A percentile compares a stretch with the other conserved stretches of the same genome.
Conservation (phyloP, 1,140 invertebrate species). For the Bombus turneri region DNA sequence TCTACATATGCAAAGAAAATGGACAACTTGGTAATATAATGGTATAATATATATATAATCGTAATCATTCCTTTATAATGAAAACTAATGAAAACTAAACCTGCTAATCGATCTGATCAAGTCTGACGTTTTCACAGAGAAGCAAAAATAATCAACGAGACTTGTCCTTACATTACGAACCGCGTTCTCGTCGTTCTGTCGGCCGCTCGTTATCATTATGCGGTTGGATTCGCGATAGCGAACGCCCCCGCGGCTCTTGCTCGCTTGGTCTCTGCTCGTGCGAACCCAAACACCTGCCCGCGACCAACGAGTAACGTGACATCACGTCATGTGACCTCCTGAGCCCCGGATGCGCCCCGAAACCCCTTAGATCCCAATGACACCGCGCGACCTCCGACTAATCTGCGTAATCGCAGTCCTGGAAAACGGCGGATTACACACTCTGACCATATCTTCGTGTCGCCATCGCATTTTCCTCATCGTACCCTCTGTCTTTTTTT, state of each 20-base stretch:
- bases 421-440: slow-evolving; percentile 35
- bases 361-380: slow-evolving; percentile 25
- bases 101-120: neutral
- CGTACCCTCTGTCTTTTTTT: neutral
- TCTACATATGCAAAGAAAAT: too few relatives aligned
- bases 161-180: slow-evolving; percentile 35
- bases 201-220: slow-evolving; percentile 64
- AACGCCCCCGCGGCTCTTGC: slow-evolving; percentile 38
- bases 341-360: slow-evolving; percentile 21
- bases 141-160: slow-evolving; percentile 20
- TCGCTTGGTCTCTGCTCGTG: slow-evolving; percentile 57
- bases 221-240: slow-evolving; percentile 65
- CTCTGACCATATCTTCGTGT: neutral
- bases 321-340: slow-evolving; percentile 71
- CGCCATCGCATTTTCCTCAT: neutral
- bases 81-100: neutral
- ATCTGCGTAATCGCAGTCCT: slow-evolving; percentile 66
- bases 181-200: slow-evolving; percentile 39
- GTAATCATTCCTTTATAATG: neutral
- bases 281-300: slow-evolving; percentile 70
- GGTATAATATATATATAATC: neutral
- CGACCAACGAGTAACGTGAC: slow-evolving; percentile 72
- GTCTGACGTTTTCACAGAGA: too few relatives aligned
- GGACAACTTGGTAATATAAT: too few relatives aligned
- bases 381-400: slow-evolving; percentile 46